A percentile compares a stretch with the other conserved stretches of the same genome.
Evolutionary conservation across 2,888 invertebrate species (phyloP).

Genomic region (Phyllotreta cruciferae): DNA sequence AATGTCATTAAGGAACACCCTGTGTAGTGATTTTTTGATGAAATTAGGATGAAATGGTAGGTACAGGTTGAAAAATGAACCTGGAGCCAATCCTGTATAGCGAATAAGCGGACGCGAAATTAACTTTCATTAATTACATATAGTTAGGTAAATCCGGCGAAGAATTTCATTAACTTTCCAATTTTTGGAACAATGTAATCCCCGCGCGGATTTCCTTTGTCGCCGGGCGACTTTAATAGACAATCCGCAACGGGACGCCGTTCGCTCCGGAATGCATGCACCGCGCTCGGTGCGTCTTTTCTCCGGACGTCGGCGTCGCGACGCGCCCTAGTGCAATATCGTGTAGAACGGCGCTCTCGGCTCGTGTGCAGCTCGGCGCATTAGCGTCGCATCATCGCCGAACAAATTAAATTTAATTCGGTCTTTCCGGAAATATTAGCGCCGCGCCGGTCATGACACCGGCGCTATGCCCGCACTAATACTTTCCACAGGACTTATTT

Average conservation of each 20-base stretch:
- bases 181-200: conserved; percentile 18
- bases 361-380: conserved; percentile 35
- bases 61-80: too few species aligned
- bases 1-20: too few species aligned
- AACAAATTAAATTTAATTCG: conserved; percentile 47
- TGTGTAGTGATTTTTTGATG: too few species aligned
- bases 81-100: too few species aligned
- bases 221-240: conserved; percentile 19
- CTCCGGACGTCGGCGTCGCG: conserved; percentile 14
- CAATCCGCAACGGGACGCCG: conserved; percentile 27
- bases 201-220: conserved; percentile 23
- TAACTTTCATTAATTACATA: conserved; percentile 10
- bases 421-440: conserved; percentile 44
- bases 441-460: conserved; percentile 22
- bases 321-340: conserved; percentile 33
- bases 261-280: conserved; percentile 24
- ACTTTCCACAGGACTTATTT: conserved; percentile 23
- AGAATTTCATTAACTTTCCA: conserved; percentile 20
- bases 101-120: not conserved
- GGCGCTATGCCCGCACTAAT: conserved; percentile 8
- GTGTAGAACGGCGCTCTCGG: conserved; percentile 29
- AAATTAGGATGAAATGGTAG: too few species aligned
- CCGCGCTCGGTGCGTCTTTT: conserved; percentile 20
- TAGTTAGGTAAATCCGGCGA: conserved; percentile 8
- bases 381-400: conserved; percentile 44